Conservation (phyloP, 2,113 vertebrate species). For the Cairina moschata region DNA sequence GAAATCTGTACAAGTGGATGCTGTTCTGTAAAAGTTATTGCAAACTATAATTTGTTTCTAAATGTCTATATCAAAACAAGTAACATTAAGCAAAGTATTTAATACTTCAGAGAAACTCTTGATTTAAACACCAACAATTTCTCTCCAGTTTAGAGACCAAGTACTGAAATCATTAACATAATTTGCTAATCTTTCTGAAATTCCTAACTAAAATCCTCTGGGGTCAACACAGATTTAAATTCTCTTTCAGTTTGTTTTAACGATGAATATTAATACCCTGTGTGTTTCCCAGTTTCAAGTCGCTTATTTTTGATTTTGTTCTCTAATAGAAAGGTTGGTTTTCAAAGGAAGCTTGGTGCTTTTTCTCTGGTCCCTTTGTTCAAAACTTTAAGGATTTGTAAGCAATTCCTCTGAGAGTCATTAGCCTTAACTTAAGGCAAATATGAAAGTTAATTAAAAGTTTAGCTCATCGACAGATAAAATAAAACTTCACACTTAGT, state of each 20-base stretch:
- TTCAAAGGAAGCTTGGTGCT: constrained; percentile 26
- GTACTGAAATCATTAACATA: background rate
- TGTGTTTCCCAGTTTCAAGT: background rate
- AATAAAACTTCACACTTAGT: constrained; percentile 45
- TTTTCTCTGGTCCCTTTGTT: constrained; percentile 26
- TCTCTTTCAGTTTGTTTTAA: background rate
- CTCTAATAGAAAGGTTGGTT: background rate
- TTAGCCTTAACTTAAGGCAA: constrained; percentile 50
- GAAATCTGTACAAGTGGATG: background rate
- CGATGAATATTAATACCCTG: constrained; percentile 15
- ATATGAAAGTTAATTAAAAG: constrained; percentile 62
- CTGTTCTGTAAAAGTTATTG: background rate
- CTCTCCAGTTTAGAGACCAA: background rate
- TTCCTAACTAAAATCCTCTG: background rate
- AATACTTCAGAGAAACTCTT: background rate
- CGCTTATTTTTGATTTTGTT: constrained; percentile 15
- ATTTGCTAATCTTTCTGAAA: constrained; percentile 17
- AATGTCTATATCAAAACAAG: background rate
- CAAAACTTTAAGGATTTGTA: constrained; percentile 42
- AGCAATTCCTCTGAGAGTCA: constrained; percentile 46
- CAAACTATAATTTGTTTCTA: background rate
- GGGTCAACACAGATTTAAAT: background rate
- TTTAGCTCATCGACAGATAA: constrained; percentile 53
- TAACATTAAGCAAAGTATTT: background rate
- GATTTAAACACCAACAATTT: background rate